These are phyloP conservation scores for Delphinus delphis DNA, from an alignment of 2,113 vertebrate species.

Conservation along the genomic window DNA sequence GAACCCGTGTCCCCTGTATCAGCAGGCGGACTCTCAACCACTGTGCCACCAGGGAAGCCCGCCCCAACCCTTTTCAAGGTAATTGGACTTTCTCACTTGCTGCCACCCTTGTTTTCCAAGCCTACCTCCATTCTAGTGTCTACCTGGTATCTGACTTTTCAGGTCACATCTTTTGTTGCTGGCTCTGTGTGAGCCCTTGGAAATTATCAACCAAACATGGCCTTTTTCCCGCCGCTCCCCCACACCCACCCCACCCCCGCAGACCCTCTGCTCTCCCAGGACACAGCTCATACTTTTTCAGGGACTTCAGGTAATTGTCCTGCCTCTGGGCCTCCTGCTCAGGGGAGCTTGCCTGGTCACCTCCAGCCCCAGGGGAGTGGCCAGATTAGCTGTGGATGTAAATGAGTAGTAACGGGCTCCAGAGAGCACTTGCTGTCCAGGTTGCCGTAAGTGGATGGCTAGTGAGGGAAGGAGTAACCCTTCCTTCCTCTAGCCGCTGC, in stretches of 20 bases:
- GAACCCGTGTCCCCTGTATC: too few species aligned
- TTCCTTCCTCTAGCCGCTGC: not conserved
- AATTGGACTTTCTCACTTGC: not conserved
- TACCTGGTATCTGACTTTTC: not conserved
- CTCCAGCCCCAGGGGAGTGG: not conserved
- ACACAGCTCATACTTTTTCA: not conserved
- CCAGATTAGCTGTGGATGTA: not conserved
- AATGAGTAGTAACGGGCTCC: not conserved
- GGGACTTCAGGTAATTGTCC: not conserved
- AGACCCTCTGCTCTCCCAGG: not conserved
- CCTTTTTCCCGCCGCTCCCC: not conserved
- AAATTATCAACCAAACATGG: not conserved
- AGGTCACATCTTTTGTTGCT: not conserved
- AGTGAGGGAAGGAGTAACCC: not conserved
- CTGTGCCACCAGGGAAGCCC: too few species aligned
- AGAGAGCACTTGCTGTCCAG: not conserved
- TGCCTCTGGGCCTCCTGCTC: not conserved
- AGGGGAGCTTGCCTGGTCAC: not conserved
- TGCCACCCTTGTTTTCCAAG: not conserved
- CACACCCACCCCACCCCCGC: not conserved
- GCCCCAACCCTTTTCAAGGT: not conserved
- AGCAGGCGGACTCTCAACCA: too few species aligned
- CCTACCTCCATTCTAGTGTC: not conserved
- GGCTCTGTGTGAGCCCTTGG: not conserved
- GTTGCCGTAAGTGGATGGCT: not conserved